Base-by-base conservation (phyloP, 2,888 invertebrate genomes). In the Tanytarsus gracilentus region DNA sequence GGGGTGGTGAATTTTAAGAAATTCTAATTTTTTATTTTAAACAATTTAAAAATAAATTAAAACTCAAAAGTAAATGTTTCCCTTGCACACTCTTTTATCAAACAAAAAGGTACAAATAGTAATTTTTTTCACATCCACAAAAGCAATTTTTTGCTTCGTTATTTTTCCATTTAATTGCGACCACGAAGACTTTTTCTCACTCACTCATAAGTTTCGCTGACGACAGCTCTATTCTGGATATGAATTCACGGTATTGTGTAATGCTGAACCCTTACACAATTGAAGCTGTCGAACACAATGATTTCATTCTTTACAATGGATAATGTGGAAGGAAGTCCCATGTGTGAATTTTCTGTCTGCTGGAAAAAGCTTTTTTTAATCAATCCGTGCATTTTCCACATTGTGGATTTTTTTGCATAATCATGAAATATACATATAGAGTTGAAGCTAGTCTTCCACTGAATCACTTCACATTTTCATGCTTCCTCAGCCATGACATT, bases 401-500 rank as follows among this genome's bases (percentile, higher is more conserved):
- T 36, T 36, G 36, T 14, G 36, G 36, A 36, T 36, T 36, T 21
- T 40, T 16, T 40, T 40, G 40, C 40, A 40, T 40, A 40, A 40
- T 40, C 40, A 40, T 40, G 40, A 40, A 40, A 40, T 40, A 40
- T 40, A 21, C 16, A 40, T 16, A 14, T 21, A 40, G n/a, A 18
- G 11, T 36, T 36, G 16, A 16, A 6, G n/a, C 36, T 36, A 14
- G 11, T 33, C 33, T 14, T 33, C 33, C 40, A 8, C 40, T 16
- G 40, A 40, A 40, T 40, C 40, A 14, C 40, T 40, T n/a, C n/a
- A 40, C 16, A 40, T 40, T 55, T 55, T 55, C 55, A 55, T 33
- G 39, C 39, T 39, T 55, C 40, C 36, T 6, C 55, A 16, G 14
- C 39, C 55, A 39, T 55, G 55, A 55, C 55, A 55, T 25, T 40